These are phyloP conservation scores for Periophthalmodon schlosseri DNA, from an alignment of 2,113 vertebrate genomes.

Conservation along the genomic window DNA sequence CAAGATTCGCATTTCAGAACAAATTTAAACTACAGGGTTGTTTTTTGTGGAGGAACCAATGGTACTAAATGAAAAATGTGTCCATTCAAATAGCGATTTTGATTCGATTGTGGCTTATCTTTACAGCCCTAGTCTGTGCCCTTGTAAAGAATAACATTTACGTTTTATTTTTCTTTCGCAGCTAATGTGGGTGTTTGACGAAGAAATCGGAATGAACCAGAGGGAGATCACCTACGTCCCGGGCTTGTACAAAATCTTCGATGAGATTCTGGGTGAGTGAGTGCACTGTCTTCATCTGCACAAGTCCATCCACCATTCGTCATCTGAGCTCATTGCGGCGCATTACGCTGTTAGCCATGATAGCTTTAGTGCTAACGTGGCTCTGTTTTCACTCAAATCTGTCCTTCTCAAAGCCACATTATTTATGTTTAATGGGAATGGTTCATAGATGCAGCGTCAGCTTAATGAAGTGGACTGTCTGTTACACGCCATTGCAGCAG, in stretches of 20 bases:
- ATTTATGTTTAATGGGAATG: constrained; percentile 13
- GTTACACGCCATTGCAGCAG: background rate
- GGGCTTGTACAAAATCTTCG: constrained; percentile 98
- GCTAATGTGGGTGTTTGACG: constrained; percentile 99
- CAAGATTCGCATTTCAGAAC: too few relatives aligned
- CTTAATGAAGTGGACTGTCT: constrained; percentile 9
- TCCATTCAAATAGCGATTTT: too few relatives aligned
- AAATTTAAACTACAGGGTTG: too few relatives aligned
- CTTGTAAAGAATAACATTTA: background rate
- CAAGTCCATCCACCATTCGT: constrained; percentile 14
- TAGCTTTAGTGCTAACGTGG: constrained; percentile 6
- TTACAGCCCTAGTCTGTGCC: background rate
- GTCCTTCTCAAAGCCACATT: background rate
- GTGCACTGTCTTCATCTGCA: background rate
- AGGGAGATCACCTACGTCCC: constrained; percentile 97
- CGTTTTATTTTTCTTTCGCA: constrained; percentile 57
- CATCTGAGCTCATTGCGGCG: background rate
- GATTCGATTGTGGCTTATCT: background rate
- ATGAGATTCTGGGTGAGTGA: constrained; percentile 97
- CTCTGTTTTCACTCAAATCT: constrained; percentile 7
- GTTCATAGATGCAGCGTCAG: background rate
- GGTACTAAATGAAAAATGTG: too few relatives aligned
- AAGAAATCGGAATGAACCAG: constrained; percentile 95
- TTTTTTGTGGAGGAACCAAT: too few relatives aligned
- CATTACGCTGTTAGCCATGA: constrained; percentile 10